Evolutionary conservation across 2,888 invertebrate genomes (phyloP).

Genomic region (Watsonalla binaria): DNA sequence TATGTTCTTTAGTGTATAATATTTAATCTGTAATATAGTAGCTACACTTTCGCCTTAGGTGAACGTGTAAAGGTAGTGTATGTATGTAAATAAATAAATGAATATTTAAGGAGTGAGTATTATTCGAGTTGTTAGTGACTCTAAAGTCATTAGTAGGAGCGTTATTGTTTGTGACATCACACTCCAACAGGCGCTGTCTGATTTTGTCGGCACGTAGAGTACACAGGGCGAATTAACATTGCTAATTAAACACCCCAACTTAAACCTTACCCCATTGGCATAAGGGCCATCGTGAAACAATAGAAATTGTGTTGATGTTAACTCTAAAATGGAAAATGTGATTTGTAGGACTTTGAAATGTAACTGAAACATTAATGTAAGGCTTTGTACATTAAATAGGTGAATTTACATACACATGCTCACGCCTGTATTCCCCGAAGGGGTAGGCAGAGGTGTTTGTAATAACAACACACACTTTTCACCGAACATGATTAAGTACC

Average conservation of each 20-base stretch:
- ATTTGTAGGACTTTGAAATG: background rate
- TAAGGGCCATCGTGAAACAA: background rate
- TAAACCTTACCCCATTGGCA: background rate
- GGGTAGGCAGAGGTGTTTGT: too few species aligned
- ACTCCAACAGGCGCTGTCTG: constrained; percentile 27
- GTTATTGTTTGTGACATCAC: constrained; percentile 26
- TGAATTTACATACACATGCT: too few species aligned
- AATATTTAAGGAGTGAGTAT: too few species aligned
- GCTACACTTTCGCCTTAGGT: too few species aligned
- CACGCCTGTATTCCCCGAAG: too few species aligned
- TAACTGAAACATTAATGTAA: background rate
- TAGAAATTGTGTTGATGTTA: constrained; percentile 2
- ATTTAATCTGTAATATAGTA: too few species aligned
- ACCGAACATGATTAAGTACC: too few species aligned
- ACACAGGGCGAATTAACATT: constrained; percentile 27
- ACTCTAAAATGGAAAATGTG: constrained; percentile 1
- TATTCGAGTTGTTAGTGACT: constrained; percentile 1
- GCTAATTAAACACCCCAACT: constrained; percentile 18
- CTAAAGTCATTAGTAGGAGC: constrained; percentile 3
- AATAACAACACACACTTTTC: too few species aligned
- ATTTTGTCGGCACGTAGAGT: constrained; percentile 22
- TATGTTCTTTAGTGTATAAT: too few species aligned
- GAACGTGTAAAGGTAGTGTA: too few species aligned
- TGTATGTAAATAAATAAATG: too few species aligned
- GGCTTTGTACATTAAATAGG: background rate